Evolutionary conservation across 2,797 vertebrate species (phyloP).

Genomic region (Rhinophrynus dorsalis): DNA sequence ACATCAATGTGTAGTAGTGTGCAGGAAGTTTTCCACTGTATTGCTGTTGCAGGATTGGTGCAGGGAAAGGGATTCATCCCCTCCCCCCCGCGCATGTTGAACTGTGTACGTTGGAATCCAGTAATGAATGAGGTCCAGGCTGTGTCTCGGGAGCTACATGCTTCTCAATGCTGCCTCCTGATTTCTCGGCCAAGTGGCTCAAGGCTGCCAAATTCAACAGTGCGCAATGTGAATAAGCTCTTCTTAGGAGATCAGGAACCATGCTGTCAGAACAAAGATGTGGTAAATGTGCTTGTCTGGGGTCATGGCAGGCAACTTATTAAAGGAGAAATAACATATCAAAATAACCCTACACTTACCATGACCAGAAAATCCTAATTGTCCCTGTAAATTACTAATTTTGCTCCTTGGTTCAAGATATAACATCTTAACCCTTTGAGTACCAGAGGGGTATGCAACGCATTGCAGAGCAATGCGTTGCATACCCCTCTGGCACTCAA

Average conservation of each 20-base stretch:
- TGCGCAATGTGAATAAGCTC: constrained; percentile 57
- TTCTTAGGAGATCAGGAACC: constrained; percentile 62
- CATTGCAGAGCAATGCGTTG: too few relatives aligned
- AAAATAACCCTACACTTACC: too few relatives aligned
- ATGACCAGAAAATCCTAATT: too few relatives aligned
- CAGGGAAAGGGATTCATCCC: not conserved
- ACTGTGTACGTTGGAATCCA: not conserved
- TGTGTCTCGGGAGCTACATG: constrained; percentile 68
- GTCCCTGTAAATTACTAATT: too few relatives aligned
- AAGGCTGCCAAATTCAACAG: constrained; percentile 71
- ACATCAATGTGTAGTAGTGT: too few relatives aligned
- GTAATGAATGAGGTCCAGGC: constrained; percentile 53
- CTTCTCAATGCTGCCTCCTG: constrained; percentile 64
- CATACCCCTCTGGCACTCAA: too few relatives aligned
- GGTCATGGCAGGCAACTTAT: not conserved
- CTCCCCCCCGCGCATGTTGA: not conserved
- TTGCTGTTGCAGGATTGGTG: not conserved
- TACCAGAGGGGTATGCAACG: too few relatives aligned
- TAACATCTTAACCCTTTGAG: too few relatives aligned
- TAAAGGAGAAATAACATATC: too few relatives aligned
- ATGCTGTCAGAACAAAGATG: constrained; percentile 17
- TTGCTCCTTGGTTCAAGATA: too few relatives aligned
- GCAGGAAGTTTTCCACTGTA: not conserved
- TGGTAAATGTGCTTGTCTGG: not conserved
- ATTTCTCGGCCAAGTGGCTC: constrained; percentile 66